Conservation (phyloP, 2,113 vertebrate genomes). For the Anolis carolinensis region DNA sequence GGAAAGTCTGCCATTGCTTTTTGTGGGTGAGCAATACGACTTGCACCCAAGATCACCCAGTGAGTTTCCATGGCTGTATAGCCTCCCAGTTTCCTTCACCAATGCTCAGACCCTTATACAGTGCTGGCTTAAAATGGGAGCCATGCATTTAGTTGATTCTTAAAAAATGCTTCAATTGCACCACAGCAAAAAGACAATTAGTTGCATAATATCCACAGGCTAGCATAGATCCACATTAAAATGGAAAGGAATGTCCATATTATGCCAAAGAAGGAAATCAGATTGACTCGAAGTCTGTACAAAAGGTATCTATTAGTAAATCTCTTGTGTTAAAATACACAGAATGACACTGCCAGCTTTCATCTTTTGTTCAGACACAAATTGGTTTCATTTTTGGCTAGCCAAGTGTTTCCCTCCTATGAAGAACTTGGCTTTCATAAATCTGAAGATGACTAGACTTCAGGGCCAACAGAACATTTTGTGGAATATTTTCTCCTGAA, state of each 20-base stretch:
- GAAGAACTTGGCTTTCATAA: background rate
- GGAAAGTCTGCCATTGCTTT: no score
- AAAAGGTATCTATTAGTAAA: background rate
- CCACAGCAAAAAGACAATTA: background rate
- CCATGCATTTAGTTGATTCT: background rate
- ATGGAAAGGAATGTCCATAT: background rate
- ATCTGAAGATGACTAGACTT: background rate
- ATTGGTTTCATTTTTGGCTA: background rate
- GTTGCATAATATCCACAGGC: background rate
- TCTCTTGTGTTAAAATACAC: no score
- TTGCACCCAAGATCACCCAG: no score
- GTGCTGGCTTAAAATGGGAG: background rate
- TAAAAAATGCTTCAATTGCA: background rate
- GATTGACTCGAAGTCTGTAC: background rate
- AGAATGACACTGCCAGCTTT: no score
- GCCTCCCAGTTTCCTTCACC: no score
- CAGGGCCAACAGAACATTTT: background rate
- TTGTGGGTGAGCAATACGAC: no score
- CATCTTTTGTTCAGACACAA: background rate
- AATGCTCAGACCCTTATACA: no score
- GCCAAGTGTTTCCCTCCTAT: background rate
- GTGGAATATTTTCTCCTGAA: background rate
- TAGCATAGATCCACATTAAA: background rate
- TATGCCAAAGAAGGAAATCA: background rate
- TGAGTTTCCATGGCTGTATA: no score